Evolutionary conservation across 2,888 invertebrate genomes (phyloP).

Genomic region (Eilema griseolum): DNA sequence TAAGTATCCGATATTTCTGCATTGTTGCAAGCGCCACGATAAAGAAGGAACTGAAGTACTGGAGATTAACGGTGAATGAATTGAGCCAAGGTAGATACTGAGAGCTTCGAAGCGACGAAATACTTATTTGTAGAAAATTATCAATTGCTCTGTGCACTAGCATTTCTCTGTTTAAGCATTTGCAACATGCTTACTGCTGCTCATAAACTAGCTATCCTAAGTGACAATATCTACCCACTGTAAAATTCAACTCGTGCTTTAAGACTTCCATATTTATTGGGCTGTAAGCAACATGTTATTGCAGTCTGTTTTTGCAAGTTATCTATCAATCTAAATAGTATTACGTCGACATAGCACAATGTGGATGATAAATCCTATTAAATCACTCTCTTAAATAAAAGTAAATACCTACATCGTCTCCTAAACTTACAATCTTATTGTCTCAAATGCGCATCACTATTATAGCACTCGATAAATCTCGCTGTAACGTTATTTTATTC

Average conservation of each 20-base stretch:
- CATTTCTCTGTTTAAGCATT: background rate
- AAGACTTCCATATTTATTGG: no score
- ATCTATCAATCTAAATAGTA: no score
- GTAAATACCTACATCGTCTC: background rate
- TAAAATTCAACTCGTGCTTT: no score
- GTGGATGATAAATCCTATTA: background rate
- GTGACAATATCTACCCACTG: no score
- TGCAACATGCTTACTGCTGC: background rate
- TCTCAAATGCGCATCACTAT: background rate
- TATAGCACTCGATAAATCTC: conserved; percentile 1
- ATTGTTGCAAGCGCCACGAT: no score
- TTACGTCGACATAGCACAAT: background rate
- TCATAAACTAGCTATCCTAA: no score
- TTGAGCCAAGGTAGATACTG: background rate
- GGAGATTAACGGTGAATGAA: no score
- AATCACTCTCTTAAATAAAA: background rate
- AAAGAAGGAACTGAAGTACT: no score
- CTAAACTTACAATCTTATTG: background rate
- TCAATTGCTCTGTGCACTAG: background rate
- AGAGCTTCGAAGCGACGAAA: background rate
- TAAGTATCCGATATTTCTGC: no score
- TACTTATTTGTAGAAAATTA: background rate
- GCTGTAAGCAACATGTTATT: no score
- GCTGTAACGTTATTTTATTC: conserved; percentile 1
- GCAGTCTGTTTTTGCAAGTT: no score